Evolutionary conservation across 1,140 invertebrate species (phyloP).

Genomic region (Drosophila tani): DNA sequence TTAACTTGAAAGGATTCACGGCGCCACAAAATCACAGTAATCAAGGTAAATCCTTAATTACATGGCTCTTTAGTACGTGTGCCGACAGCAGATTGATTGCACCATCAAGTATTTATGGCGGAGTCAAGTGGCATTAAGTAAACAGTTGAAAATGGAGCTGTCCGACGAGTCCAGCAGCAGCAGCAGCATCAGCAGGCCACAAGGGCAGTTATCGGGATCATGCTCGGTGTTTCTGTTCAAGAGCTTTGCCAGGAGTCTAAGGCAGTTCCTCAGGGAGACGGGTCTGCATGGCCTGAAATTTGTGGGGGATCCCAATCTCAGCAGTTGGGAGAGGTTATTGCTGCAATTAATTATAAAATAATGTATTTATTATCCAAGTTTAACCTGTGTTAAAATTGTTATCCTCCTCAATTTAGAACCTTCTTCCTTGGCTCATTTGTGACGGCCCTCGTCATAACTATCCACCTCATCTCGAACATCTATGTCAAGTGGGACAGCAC

Average conservation of each 20-base stretch:
- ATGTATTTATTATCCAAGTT: too few species aligned
- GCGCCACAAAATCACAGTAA: slow-evolving; percentile 35
- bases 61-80: slow-evolving; percentile 32
- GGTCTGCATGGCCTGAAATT: slow-evolving; percentile 91
- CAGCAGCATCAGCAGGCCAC: background rate
- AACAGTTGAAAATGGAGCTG: slow-evolving; percentile 39
- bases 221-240: slow-evolving; percentile 31
- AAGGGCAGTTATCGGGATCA: slow-evolving; percentile 18
- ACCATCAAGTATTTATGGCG: slow-evolving; percentile 40
- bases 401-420: slow-evolving; percentile 26
- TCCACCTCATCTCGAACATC: slow-evolving; percentile 89
- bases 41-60: slow-evolving; percentile 38
- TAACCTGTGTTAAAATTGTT: too few species aligned
- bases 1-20: slow-evolving; percentile 47
- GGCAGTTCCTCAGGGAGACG: slow-evolving; percentile 87
- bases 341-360: background rate
- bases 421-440: slow-evolving; percentile 86
- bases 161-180: slow-evolving; percentile 2
- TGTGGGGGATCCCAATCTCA: slow-evolving; percentile 88
- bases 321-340: slow-evolving; percentile 88
- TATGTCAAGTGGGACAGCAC: slow-evolving; percentile 89
- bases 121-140: slow-evolving; percentile 12
- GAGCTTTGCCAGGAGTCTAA: slow-evolving; percentile 50
- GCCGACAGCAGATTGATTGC: slow-evolving; percentile 34
- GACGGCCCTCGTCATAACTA: slow-evolving; percentile 87